Evolutionary conservation across 2,888 invertebrate species (phyloP).

Genomic region (Dryocosmus kuriphilus): DNA sequence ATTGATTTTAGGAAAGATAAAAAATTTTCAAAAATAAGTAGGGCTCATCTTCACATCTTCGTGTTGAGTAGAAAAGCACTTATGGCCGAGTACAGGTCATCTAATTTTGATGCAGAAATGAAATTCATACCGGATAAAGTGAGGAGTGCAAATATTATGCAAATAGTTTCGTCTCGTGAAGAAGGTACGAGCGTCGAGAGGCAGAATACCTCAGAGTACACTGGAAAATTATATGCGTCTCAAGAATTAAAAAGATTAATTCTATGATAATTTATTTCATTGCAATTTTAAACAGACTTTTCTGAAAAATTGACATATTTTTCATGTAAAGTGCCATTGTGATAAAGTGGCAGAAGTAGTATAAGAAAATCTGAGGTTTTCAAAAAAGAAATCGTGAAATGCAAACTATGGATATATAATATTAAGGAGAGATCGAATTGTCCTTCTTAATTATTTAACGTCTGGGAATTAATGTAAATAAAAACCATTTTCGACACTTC

Average conservation of each 20-base stretch:
- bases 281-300: too few relatives aligned
- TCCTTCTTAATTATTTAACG: too few relatives aligned
- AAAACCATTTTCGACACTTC: too few relatives aligned
- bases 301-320: too few relatives aligned
- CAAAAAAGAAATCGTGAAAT: too few relatives aligned
- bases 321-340: too few relatives aligned
- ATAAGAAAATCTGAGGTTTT: too few relatives aligned
- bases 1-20: neutral
- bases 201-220: neutral
- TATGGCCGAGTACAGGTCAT: conserved; percentile 18
- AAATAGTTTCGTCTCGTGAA: conserved; percentile 29
- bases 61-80: conserved; percentile 31
- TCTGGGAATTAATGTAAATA: too few relatives aligned
- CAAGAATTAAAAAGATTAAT: conserved; percentile 12
- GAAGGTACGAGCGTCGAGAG: neutral
- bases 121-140: conserved; percentile 31
- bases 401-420: too few relatives aligned
- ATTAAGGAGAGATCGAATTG: too few relatives aligned
- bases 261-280: neutral
- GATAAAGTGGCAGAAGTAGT: too few relatives aligned
- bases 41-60: neutral
- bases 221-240: neutral
- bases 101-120: conserved; percentile 37
- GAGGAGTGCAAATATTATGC: conserved; percentile 33
- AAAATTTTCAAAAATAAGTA: neutral